Evolutionary conservation across 2,113 vertebrate species (phyloP).

Genomic region (Pseudorasbora parva): DNA sequence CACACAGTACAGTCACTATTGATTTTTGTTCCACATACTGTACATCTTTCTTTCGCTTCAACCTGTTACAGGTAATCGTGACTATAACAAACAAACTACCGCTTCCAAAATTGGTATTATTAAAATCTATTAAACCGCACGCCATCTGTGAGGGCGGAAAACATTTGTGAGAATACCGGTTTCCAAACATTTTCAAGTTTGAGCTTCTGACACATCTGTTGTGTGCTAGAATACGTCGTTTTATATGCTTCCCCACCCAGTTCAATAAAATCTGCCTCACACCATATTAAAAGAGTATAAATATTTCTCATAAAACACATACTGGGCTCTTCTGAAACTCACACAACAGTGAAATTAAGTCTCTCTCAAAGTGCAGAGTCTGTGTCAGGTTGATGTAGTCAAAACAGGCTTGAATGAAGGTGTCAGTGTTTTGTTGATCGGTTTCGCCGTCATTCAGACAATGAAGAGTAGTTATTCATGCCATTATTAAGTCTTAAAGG

Average conservation of each 20-base stretch:
- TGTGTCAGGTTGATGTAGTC: background rate
- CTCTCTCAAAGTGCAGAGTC: background rate
- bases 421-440: background rate
- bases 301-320: constrained; percentile 65
- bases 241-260: constrained; percentile 74
- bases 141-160: constrained; percentile 59
- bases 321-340: constrained; percentile 47
- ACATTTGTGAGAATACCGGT: constrained; percentile 63
- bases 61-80: constrained; percentile 4
- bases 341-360: constrained; percentile 43
- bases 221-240: constrained; percentile 58
- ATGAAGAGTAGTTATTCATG: background rate
- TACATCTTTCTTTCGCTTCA: background rate
- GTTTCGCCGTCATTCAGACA: background rate
- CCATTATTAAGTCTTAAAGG: background rate
- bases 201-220: constrained; percentile 60
- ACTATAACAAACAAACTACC: constrained; percentile 8
- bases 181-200: constrained; percentile 55
- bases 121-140: constrained; percentile 40
- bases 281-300: constrained; percentile 62
- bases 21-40: background rate
- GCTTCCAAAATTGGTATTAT: no score
- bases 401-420: background rate
- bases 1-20: background rate
- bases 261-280: constrained; percentile 71